A percentile compares a stretch with the other conserved stretches of the same genome.
Conservation (phyloP, 1,140 invertebrate species). For the Antheraea pernyi region DNA sequence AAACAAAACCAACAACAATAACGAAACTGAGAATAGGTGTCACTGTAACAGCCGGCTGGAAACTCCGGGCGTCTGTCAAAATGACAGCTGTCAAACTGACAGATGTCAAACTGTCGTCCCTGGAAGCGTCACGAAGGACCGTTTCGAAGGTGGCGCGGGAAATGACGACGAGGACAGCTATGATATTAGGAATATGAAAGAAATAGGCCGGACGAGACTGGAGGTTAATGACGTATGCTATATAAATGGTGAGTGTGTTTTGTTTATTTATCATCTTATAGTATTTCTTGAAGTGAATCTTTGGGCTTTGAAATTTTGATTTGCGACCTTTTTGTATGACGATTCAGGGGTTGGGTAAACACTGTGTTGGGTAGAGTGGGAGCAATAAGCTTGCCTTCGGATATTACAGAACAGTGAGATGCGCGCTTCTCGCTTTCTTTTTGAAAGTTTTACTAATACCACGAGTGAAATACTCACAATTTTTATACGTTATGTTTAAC, state of each 20-base stretch:
- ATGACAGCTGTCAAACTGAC: constrained; percentile 17
- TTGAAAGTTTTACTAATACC: too few species aligned
- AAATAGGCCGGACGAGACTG: constrained; percentile 83
- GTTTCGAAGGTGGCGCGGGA: constrained; percentile 15
- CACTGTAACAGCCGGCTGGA: constrained; percentile 32
- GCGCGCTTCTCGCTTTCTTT: too few species aligned
- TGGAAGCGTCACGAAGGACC: background rate
- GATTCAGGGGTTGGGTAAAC: too few species aligned
- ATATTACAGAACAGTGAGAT: too few species aligned
- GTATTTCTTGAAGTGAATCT: too few species aligned
- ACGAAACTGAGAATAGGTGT: constrained; percentile 24
- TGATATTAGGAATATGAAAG: constrained; percentile 76
- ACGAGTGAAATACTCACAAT: too few species aligned
- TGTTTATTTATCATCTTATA: background rate
- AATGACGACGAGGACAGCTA: constrained; percentile 33
- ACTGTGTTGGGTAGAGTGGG: too few species aligned
- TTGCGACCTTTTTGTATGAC: too few species aligned
- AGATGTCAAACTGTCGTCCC: background rate
- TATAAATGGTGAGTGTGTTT: constrained; percentile 92
- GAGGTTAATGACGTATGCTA: constrained; percentile 92
- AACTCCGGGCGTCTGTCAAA: constrained; percentile 27
- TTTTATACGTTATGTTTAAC: too few species aligned
- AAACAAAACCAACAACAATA: constrained; percentile 31
- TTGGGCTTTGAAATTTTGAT: too few species aligned
- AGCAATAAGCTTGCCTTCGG: too few species aligned